Percentiles rank a stretch among this genome's conserved stretches.
These are phyloP conservation scores for Erebia ligea DNA, from an alignment of 2,888 invertebrate genomes.

Conservation along the genomic window DNA sequence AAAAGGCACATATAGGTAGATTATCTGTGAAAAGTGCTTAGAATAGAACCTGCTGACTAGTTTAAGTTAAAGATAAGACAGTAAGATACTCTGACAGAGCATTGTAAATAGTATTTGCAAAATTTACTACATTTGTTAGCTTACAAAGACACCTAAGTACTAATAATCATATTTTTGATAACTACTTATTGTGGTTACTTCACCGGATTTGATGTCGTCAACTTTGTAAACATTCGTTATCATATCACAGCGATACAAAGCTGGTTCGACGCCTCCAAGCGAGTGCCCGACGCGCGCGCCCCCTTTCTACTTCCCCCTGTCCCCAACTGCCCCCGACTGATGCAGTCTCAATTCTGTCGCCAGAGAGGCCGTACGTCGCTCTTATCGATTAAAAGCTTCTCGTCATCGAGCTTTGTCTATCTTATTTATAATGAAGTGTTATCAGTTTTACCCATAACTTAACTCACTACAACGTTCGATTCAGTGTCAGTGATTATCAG, in stretches of 20 bases:
- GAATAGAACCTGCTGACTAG: too few species aligned
- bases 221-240: constrained; percentile 77
- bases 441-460: constrained; percentile 50
- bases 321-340: constrained; percentile 52
- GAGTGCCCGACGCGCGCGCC: constrained; percentile 61
- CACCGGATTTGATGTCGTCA: constrained; percentile 50
- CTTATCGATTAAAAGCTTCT: constrained; percentile 56
- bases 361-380: constrained; percentile 50
- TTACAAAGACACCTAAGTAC: too few species aligned
- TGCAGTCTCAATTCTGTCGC: constrained; percentile 71
- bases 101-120: too few species aligned
- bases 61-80: too few species aligned
- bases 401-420: constrained; percentile 75
- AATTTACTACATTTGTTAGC: too few species aligned
- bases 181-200: constrained; percentile 1
- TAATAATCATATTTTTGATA: background rate
- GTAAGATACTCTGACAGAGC: too few species aligned
- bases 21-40: too few species aligned
- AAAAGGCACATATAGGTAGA: too few species aligned
- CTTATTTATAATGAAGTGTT: constrained; percentile 61
- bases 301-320: constrained; percentile 61
- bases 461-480: constrained; percentile 45
- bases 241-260: constrained; percentile 69
- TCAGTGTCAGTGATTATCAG: constrained; percentile 49
- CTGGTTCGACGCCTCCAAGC: constrained; percentile 62